Percentiles rank a stretch among this genome's conserved stretches.
phyloP scores from a whole-genome alignment of 2,113 vertebrate species.

The Siniperca knerii region DNA sequence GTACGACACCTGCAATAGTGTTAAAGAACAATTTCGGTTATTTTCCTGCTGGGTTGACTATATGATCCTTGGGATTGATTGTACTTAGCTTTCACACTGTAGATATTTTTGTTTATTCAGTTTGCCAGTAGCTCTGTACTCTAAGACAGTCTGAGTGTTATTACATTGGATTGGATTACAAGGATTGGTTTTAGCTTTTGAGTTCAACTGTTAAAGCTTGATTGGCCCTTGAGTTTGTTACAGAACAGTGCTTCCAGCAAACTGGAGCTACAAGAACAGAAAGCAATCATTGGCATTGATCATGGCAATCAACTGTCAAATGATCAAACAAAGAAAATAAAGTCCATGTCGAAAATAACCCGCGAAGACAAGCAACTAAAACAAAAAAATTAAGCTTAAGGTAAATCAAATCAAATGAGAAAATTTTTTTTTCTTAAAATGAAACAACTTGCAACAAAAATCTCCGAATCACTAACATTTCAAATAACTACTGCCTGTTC shows the following conservation, averaged over 20 bases:
- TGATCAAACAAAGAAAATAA: slow-evolving; percentile 2
- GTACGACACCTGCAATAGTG: not conserved
- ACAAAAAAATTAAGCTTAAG: not conserved
- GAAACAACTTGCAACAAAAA: not conserved
- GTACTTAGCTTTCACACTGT: not conserved
- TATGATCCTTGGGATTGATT: slow-evolving; percentile 4
- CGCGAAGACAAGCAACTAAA: not conserved
- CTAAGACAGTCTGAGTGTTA: not conserved
- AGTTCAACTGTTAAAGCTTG: slow-evolving; percentile 9
- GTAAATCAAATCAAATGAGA: not conserved
- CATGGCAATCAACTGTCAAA: slow-evolving; percentile 19
- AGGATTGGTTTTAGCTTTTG: slow-evolving; percentile 33
- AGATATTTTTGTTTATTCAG: slow-evolving; percentile 6
- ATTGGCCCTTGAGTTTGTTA: not conserved
- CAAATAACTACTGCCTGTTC: not conserved
- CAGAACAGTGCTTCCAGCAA: slow-evolving; percentile 27
- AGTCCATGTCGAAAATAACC: not conserved
- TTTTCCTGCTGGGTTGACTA: not conserved
- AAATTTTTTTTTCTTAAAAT: not conserved
- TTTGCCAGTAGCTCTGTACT: not conserved
- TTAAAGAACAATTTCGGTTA: not conserved
- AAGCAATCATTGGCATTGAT: slow-evolving; percentile 41
- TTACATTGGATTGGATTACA: not conserved
- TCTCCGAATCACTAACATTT: not conserved
- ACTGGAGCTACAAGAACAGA: slow-evolving; percentile 14